Evolutionary conservation across 2,888 invertebrate genomes (phyloP), one percentile per base, ranked within the genome.

Genomic region (Dasypolia templi): DNA sequence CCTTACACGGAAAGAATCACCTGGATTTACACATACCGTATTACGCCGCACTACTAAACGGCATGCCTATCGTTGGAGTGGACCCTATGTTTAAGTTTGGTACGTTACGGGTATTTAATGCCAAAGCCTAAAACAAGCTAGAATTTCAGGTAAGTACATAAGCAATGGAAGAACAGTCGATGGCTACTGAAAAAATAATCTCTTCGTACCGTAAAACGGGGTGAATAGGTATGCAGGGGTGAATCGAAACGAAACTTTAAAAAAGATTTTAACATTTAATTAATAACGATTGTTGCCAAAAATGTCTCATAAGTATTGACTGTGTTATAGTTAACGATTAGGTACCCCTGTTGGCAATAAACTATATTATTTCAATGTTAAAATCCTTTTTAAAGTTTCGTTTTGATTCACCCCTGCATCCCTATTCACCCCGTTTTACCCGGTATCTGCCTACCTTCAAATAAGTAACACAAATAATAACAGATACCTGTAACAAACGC

Each of bases 1-100:
- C 93, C 1, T 68, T 95, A 4, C 90, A 92, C 0, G 95, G 95
- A 0, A 88, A 79, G 59, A 95, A 95, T 72, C 94, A 95, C 63
- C 79, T 95, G n/a, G 92, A 95, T 42, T 77, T 94, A 0, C 90
- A 92, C 65, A 92, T 95, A 67, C 94, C 95, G 0, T 92, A 89
- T 81, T 94, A 92, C 46, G 94, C 95, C 1, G 95, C 92, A 2
- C 72, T 95, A 0, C 63, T 94, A 61, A 94, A 93, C 42, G 95
- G 95, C 0, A 87, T 90, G 83, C 79, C 81, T 9, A 69, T 82
- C 9, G 75, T 83, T 46, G 81, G 81, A 2, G 81, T 82, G 17
- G 81, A 82, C 9, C 83, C 80, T 14, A 83, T 83, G 26, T 95
- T 90, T 73, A 94, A 93, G 81, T 88, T 89, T 71, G 90, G 95